Conservation (phyloP, 1,140 invertebrate genomes). For the Myzus persicae region DNA sequence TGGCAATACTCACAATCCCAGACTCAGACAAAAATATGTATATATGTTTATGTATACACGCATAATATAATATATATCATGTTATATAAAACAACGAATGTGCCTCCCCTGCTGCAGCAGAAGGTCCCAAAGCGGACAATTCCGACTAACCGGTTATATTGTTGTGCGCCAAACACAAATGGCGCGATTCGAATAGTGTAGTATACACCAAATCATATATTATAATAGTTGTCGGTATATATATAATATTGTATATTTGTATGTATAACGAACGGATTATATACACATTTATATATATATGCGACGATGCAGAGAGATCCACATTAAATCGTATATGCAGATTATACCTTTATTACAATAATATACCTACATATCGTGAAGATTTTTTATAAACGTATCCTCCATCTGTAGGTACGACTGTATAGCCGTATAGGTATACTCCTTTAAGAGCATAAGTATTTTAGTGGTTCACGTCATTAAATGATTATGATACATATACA, state of each 20-base stretch:
- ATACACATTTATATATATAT: neutral
- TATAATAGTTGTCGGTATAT: neutral
- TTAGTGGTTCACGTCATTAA: neutral
- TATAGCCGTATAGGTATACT: neutral
- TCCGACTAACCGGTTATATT: neutral
- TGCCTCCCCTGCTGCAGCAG: neutral
- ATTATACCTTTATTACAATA: neutral
- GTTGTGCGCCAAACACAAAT: neutral
- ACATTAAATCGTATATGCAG: neutral
- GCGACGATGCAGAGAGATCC: neutral
- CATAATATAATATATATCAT: neutral
- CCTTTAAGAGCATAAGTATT: neutral
- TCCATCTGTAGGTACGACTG: no score
- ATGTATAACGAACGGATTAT: neutral
- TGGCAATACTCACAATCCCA: neutral
- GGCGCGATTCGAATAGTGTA: neutral
- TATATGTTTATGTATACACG: neutral
- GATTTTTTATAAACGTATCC: neutral
- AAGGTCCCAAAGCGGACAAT: neutral
- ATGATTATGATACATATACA: neutral
- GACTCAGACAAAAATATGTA: neutral
- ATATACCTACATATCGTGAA: neutral
- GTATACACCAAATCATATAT: no score
- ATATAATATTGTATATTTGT: neutral
- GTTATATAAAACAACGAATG: neutral